Percentiles rank a stretch among this genome's conserved stretches.
phyloP scores from a whole-genome alignment of 2,888 invertebrate genomes.

The Hecatera dysodea region DNA sequence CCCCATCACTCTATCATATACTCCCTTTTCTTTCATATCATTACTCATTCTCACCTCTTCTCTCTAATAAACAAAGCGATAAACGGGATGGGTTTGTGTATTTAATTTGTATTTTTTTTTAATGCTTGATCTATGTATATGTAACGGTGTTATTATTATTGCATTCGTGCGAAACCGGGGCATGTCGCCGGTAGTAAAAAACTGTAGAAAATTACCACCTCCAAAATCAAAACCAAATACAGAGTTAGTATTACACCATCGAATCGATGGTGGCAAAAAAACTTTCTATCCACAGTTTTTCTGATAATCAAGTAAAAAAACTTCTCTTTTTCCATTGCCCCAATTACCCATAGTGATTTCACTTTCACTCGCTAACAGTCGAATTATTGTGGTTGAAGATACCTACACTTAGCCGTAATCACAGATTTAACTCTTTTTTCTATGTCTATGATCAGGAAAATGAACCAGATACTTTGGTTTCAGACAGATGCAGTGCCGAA shows the following conservation, averaged over 20 bases:
- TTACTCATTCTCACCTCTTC: neutral
- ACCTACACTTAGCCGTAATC: slow-evolving; percentile 46
- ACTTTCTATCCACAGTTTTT: slow-evolving; percentile 58
- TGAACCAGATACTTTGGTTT: neutral
- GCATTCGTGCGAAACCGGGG: too few relatives aligned
- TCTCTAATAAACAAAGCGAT: too few relatives aligned
- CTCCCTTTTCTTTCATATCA: neutral
- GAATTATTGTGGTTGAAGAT: slow-evolving; percentile 53
- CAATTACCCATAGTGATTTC: slow-evolving; percentile 71
- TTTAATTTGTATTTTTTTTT: too few relatives aligned
- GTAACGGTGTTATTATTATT: too few relatives aligned
- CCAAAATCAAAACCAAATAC: neutral
- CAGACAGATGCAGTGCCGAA: neutral
- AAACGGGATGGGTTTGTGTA: too few relatives aligned
- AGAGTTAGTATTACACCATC: neutral
- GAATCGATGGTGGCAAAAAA: slow-evolving; percentile 13
- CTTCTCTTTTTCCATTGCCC: slow-evolving; percentile 67
- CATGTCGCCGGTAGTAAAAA: neutral
- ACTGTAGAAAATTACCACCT: neutral
- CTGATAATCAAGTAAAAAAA: slow-evolving; percentile 56
- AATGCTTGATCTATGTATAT: too few relatives aligned
- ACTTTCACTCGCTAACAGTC: slow-evolving; percentile 72
- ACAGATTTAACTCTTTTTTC: slow-evolving; percentile 46
- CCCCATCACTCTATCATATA: neutral
- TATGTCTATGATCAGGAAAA: slow-evolving; percentile 10